phyloP scores from a whole-genome alignment of 2,888 invertebrate genomes.

The Plebejus argus region DNA sequence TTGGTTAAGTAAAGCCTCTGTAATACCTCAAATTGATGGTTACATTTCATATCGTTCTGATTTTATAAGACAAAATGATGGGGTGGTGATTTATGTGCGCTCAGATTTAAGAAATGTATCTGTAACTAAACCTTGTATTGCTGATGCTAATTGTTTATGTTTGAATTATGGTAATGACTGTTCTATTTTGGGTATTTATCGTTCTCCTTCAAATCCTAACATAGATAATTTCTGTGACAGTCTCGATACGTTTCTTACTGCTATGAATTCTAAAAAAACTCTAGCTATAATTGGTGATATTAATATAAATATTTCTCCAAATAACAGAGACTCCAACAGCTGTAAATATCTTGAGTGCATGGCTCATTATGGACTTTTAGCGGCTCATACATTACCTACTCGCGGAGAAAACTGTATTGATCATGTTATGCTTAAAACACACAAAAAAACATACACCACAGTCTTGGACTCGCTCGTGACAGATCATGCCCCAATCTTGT shows the following conservation, averaged over 20 bases:
- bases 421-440: background rate
- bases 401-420: background rate
- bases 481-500: background rate
- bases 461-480: background rate
- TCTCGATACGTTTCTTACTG: background rate
- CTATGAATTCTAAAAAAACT: background rate
- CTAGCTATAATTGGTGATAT: conserved; percentile 1
- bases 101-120: background rate
- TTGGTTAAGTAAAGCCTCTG: background rate
- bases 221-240: background rate
- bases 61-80: conserved; percentile 6
- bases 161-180: background rate
- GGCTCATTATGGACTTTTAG: conserved; percentile 4
- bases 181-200: background rate
- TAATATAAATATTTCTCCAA: conserved; percentile 2
- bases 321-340: background rate
- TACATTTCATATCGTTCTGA: conserved; percentile 6
- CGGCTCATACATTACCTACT: background rate
- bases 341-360: background rate
- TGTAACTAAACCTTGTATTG: background rate
- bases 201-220: background rate
- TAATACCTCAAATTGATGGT: background rate
- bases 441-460: background rate
- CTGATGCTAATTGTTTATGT: conserved; percentile 13
- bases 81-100: conserved; percentile 1